These are phyloP conservation scores for Catostylus mosaicus DNA, from an alignment of 30 jellyfish, hydroid and myxozoan species.

Conservation along the genomic window DNA sequence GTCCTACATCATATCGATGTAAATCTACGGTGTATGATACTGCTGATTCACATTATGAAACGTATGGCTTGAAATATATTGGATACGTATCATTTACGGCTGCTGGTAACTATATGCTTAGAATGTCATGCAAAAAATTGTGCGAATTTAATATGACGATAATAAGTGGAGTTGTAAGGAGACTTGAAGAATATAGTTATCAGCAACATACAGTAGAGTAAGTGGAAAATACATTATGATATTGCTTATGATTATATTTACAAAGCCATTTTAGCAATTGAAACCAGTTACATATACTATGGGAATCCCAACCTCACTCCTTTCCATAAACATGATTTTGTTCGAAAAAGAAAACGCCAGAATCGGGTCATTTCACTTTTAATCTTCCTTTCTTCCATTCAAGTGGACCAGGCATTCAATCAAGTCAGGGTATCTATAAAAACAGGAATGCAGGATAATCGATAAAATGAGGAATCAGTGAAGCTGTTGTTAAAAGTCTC, in stretches of 20 bases:
- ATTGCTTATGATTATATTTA: too few species aligned
- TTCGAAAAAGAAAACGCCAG: too few species aligned
- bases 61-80: conserved; percentile 49
- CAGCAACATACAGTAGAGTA: too few species aligned
- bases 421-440: too few species aligned
- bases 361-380: background rate
- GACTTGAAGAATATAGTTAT: too few species aligned
- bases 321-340: too few species aligned
- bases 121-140: conserved; percentile 41
- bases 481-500: background rate
- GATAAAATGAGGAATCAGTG: background rate
- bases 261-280: too few species aligned
- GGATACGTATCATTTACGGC: conserved; percentile 25
- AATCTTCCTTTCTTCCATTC: background rate
- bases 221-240: too few species aligned
- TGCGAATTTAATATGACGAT: conserved; percentile 36
- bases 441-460: too few species aligned
- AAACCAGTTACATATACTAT: too few species aligned
- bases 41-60: background rate
- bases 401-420: too few species aligned
- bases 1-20: conserved; percentile 48
- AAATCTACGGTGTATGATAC: conserved; percentile 52
- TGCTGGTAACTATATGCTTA: conserved; percentile 10
- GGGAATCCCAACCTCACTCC: too few species aligned
- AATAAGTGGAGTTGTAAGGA: conserved; percentile 22